Evolutionary conservation across 2,888 invertebrate species (phyloP).

Genomic region (Epinotia nisella): DNA sequence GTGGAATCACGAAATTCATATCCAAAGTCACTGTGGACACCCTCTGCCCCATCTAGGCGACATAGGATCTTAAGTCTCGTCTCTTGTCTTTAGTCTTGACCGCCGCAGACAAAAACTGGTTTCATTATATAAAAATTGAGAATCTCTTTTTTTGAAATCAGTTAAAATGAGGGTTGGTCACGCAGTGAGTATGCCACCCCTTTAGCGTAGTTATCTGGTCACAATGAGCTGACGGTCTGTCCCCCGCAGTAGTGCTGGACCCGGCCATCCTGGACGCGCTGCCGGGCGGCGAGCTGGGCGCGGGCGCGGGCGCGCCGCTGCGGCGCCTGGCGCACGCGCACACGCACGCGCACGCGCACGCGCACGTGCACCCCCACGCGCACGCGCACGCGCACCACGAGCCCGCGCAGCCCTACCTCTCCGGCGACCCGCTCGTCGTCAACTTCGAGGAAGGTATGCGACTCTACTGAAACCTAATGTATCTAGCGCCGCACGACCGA

Average conservation of each 20-base stretch:
- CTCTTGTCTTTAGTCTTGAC: too few species aligned
- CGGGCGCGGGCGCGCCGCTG: slow-evolving; percentile 61
- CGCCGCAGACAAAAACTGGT: too few species aligned
- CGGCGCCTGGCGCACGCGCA: slow-evolving; percentile 64
- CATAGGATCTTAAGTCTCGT: too few species aligned
- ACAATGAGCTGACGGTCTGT: not conserved
- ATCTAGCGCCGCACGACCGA: slow-evolving; percentile 66
- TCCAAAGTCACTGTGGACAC: too few species aligned
- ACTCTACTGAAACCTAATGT: slow-evolving; percentile 86
- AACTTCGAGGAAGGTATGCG: slow-evolving; percentile 94
- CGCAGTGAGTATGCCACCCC: too few species aligned
- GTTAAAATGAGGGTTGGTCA: too few species aligned
- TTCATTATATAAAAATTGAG: too few species aligned
- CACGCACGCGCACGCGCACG: slow-evolving; percentile 60
- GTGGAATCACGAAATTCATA: too few species aligned
- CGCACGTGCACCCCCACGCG: slow-evolving; percentile 54
- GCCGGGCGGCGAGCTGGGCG: slow-evolving; percentile 64
- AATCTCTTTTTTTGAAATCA: too few species aligned
- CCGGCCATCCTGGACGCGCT: slow-evolving; percentile 76
- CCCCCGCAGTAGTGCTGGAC: slow-evolving; percentile 70
- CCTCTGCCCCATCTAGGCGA: too few species aligned
- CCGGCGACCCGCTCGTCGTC: slow-evolving; percentile 89
- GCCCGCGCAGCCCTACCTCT: slow-evolving; percentile 58
- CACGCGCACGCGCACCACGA: slow-evolving; percentile 64
- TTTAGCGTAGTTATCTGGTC: too few species aligned